A percentile compares a stretch with the other conserved stretches of the same genome.
Evolutionary conservation across 2,113 vertebrate genomes (phyloP).

Genomic region (Cyprinodon brontotheroides): DNA sequence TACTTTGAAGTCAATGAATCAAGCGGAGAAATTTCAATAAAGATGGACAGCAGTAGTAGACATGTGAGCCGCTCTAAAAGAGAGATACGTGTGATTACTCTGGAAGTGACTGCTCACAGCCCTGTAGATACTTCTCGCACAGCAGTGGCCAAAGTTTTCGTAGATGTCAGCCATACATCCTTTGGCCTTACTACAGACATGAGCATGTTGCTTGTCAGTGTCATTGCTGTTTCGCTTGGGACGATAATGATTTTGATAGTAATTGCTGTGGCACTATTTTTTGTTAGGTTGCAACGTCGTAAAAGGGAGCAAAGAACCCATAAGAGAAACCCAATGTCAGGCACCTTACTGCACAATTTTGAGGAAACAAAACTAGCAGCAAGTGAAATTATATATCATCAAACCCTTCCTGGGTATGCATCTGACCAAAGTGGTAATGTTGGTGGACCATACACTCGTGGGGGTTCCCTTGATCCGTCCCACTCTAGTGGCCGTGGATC

Average conservation of each 20-base stretch:
- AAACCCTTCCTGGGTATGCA: slow-evolving; percentile 91
- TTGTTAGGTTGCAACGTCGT: slow-evolving; percentile 83
- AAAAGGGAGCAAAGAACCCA: slow-evolving; percentile 76
- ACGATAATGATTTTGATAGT: slow-evolving; percentile 87
- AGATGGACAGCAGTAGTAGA: slow-evolving; percentile 85
- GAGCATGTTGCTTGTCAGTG: slow-evolving; percentile 87
- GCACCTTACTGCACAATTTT: slow-evolving; percentile 87
- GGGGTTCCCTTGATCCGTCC: slow-evolving; percentile 94
- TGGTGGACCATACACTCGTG: slow-evolving; percentile 84
- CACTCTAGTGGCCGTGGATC: slow-evolving; percentile 97
- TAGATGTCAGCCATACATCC: slow-evolving; percentile 91
- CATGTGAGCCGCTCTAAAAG: slow-evolving; percentile 81
- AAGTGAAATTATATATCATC: slow-evolving; percentile 91
- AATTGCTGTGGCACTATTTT: slow-evolving; percentile 85
- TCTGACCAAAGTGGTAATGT: slow-evolving; percentile 67
- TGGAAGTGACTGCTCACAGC: slow-evolving; percentile 90
- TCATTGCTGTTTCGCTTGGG: slow-evolving; percentile 91
- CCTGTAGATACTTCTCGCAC: slow-evolving; percentile 87
- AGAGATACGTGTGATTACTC: slow-evolving; percentile 86
- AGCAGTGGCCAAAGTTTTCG: slow-evolving; percentile 81
- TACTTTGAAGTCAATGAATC: slow-evolving; percentile 94
- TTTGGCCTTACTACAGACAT: slow-evolving; percentile 89
- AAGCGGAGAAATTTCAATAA: slow-evolving; percentile 86
- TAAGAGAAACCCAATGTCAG: slow-evolving; percentile 61
- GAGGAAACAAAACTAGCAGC: slow-evolving; percentile 82